These are phyloP conservation scores for Uria lomvia DNA, from an alignment of 2,113 vertebrate species.

Conservation along the genomic window DNA sequence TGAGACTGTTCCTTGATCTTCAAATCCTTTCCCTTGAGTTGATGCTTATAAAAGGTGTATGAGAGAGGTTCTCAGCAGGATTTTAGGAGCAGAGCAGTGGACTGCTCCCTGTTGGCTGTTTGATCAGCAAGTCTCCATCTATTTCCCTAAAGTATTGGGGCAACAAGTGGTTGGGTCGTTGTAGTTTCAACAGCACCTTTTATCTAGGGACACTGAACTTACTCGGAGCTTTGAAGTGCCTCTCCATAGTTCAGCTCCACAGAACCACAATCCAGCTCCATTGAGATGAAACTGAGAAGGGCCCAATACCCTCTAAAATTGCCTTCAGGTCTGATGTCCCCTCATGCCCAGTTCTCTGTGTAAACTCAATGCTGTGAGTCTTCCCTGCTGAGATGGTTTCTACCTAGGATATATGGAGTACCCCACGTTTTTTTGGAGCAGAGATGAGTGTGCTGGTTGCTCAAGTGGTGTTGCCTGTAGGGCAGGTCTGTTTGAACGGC, in stretches of 20 bases:
- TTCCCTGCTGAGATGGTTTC: not conserved
- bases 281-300: not conserved
- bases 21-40: not conserved
- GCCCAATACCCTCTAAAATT: rapidly evolving
- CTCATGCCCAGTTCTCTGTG: rapidly evolving
- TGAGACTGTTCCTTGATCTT: not conserved
- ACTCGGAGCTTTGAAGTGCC: not conserved
- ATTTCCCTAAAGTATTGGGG: not conserved
- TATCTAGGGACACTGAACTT: not conserved
- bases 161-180: not conserved
- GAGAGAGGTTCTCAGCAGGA: not conserved
- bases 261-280: not conserved
- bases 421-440: rapidly evolving
- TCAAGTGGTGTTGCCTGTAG: not conserved
- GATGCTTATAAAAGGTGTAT: not conserved
- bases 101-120: not conserved
- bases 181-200: not conserved
- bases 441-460: not conserved
- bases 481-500: not conserved
- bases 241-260: not conserved
- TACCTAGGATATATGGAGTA: not conserved
- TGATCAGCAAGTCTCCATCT: not conserved
- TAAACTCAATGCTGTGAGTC: rapidly evolving
- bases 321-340: too few relatives aligned
- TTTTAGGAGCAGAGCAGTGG: not conserved